Evolutionary conservation across 2,888 invertebrate genomes (phyloP), one percentile per base, ranked within the genome.

Genomic region (Prenolepis imparis): DNA sequence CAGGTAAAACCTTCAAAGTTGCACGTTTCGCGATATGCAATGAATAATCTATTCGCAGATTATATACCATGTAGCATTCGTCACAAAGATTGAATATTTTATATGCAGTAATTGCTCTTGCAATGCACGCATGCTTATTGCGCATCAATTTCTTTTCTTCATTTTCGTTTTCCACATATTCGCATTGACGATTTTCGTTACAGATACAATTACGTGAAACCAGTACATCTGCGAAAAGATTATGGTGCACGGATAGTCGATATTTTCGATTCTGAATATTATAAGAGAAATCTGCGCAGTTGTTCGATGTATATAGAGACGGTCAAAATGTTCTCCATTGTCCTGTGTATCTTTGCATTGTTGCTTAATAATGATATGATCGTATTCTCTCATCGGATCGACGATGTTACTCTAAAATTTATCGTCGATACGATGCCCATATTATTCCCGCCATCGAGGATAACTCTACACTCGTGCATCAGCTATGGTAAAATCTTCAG

Each of bases 391-490:
- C 21, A 15, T 24, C 59, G 24, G 0, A 55, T 88, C 39, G 89
- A 92, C 63, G 61, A 86, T 28, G 74, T 73, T 4, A 82, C 88
- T 3, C 78, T 81, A 12, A 80, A 84, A 12, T 86, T 92, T 55
- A 83, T 92, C 24, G 57, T 82, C 41, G 90, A 92, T 36, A 87
- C 84, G 4, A 84, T 84, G 12, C 80, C 83, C 0, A 59, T 82
- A 21, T 75, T 92, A 0, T 90, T 89, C 21, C 80, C 87, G 9
- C 86, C 91, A 0, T 85, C 88, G 1, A 90, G 87, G 6, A 36
- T 92, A 32, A 90, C 91, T 28, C 82, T 85, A 59, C 85, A 92
- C 66, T 82, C 91, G n/a, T 93, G 93, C 66, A 32, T 85, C 57
- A 67, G 70, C 9, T 72, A 86, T 85, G 91, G 93, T 90, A 67